Conservation (phyloP, 2,113 vertebrate genomes). For the Gavia stellata region DNA sequence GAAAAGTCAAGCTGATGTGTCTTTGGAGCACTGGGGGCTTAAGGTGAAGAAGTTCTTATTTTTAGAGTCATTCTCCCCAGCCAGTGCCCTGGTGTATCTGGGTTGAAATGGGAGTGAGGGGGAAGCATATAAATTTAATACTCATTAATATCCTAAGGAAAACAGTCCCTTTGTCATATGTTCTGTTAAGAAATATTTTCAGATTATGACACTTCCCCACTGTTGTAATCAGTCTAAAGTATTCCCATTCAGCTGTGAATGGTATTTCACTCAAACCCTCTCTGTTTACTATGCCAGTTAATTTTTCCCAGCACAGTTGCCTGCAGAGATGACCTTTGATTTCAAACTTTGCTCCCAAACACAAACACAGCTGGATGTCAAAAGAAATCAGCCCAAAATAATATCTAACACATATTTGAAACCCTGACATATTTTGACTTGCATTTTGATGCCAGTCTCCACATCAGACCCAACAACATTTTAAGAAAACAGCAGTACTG, state of each 20-base stretch:
- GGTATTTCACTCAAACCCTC: slow-evolving; percentile 11
- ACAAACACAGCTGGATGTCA: slow-evolving; percentile 44
- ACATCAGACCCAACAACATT: neutral
- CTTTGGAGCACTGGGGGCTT: neutral
- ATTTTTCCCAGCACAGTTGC: slow-evolving; percentile 34
- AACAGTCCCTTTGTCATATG: neutral
- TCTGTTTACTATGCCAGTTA: neutral
- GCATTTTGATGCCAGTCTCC: slow-evolving; percentile 49
- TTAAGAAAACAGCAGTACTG: slow-evolving; percentile 44
- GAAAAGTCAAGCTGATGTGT: neutral
- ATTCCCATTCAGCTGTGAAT: slow-evolving; percentile 21
- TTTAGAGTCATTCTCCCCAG: neutral
- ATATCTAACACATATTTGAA: slow-evolving; percentile 44
- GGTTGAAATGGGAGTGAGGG: neutral
- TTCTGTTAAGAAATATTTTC: slow-evolving; percentile 53
- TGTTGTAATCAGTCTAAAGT: slow-evolving; percentile 1
- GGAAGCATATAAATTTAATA: neutral
- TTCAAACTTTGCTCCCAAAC: slow-evolving; percentile 42
- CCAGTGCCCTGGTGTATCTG: neutral
- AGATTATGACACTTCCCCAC: neutral
- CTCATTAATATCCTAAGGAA: slow-evolving; percentile 6
- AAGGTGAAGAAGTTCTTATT: slow-evolving; percentile 10
- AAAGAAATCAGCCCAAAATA: slow-evolving; percentile 29
- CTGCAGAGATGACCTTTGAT: slow-evolving; percentile 46
- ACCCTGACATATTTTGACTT: neutral